A percentile compares a stretch with the other conserved stretches of the same genome.
Conservation (phyloP, 2,888 invertebrate genomes). For the Macrosoma leucophasiata region DNA sequence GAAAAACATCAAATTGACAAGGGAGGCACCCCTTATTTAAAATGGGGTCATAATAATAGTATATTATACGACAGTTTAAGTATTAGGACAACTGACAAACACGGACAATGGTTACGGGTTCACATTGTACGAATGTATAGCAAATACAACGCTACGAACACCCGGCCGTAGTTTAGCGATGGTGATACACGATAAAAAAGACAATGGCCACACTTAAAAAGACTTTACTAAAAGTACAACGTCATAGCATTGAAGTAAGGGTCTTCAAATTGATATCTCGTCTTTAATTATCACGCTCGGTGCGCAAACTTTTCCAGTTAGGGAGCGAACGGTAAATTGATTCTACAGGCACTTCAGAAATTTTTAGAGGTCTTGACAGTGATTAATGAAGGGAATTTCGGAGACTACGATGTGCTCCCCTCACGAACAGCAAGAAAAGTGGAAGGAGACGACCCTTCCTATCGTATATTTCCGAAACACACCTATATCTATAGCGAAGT, state of each 20-base stretch:
- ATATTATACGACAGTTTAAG: slow-evolving; percentile 32
- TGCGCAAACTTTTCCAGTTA: slow-evolving; percentile 52
- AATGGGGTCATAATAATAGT: slow-evolving; percentile 43
- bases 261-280: slow-evolving; percentile 57
- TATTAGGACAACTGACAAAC: background rate
- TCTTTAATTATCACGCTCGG: slow-evolving; percentile 59
- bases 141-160: too few relatives aligned
- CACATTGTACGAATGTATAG: too few relatives aligned
- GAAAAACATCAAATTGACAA: slow-evolving; percentile 38
- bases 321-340: slow-evolving; percentile 65
- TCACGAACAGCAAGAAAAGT: slow-evolving; percentile 46
- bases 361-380: slow-evolving; percentile 69
- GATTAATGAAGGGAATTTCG: slow-evolving; percentile 71
- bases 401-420: slow-evolving; percentile 48
- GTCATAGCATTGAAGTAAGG: slow-evolving; percentile 30
- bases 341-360: slow-evolving; percentile 63
- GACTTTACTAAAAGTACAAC: slow-evolving; percentile 34
- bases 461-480: slow-evolving; percentile 30
- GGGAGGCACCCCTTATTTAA: slow-evolving; percentile 43
- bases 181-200: slow-evolving; percentile 12
- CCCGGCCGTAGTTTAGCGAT: too few relatives aligned
- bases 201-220: slow-evolving; percentile 24
- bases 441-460: slow-evolving; percentile 43
- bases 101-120: too few relatives aligned
- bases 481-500: slow-evolving; percentile 41